Evolutionary conservation across 2,888 invertebrate genomes (phyloP), one percentile per base, ranked within the genome.

Genomic region (Barypeithes pellucidus): DNA sequence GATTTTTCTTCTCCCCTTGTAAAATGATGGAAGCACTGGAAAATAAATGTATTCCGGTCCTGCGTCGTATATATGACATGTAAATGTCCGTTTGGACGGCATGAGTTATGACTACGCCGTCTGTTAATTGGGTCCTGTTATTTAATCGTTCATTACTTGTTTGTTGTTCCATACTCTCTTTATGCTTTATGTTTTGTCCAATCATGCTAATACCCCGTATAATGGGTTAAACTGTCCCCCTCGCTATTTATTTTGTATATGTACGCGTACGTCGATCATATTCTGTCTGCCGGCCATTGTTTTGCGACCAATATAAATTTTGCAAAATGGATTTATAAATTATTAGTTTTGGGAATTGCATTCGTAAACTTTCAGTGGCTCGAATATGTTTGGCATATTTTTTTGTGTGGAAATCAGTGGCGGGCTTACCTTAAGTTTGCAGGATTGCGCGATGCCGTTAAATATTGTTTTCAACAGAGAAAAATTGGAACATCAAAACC

Each of bases 141-240:
- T 73, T 73, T 73, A 73, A 73, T 67, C 73, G 67, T 73, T 73
- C 62, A 73, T 73, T 73, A 73, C 67, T 72, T 62, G 67, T 67
- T 73, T 67, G 73, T 73, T 68, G 67, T 67, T 57, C 63, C 67
- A 50, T 54, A 43, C 72, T 67, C 67, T 72, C 67, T 67, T 60
- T 59, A 59, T 66, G 66, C 60, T 65, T 65, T 41, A 71, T 79
- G 79, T 79, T 82, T 78, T 80, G 79, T 80, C 78, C 82, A 81
- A 82, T 82, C 81, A 81, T 81, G 79, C 81, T 81, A 82, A 82
- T 82, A 81, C 80, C 78, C 78, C 79, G 76, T 75, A 79, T 80
- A 80, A 80, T 78, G 80, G 79, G 72, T 69, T 69, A 72, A 79
- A 79, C 78, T 78, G 79, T 79, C 78, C 77, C 77, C 69, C 67